Evolutionary conservation across 2,888 invertebrate genomes (phyloP).

Genomic region (Drosophila lutescens): DNA sequence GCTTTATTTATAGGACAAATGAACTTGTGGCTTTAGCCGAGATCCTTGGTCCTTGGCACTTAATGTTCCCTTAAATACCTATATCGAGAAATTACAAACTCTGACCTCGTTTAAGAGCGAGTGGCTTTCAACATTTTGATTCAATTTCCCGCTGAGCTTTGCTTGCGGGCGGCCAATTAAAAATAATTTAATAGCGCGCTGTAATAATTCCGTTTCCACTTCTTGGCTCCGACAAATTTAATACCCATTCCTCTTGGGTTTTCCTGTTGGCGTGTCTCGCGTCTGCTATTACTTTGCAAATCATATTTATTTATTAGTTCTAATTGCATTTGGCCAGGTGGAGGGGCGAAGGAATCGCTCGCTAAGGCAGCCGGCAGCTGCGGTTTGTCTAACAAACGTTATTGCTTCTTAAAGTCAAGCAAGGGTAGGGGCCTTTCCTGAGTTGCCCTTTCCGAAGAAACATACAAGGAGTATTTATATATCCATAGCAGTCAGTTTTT

Average conservation of each 20-base stretch:
- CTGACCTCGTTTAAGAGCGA: constrained; percentile 29
- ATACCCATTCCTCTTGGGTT: constrained; percentile 33
- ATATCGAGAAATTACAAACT: constrained; percentile 53
- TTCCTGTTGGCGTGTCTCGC: constrained; percentile 21
- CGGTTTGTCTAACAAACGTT: constrained; percentile 15
- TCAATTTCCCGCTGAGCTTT: constrained; percentile 60
- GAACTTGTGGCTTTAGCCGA: constrained; percentile 16
- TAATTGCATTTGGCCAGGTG: constrained; percentile 70
- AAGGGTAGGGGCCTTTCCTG: neutral
- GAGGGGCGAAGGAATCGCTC: constrained; percentile 4
- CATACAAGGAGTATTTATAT: too few species aligned
- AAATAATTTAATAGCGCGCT: constrained; percentile 64
- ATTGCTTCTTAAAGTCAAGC: constrained; percentile 18
- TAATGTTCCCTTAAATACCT: constrained; percentile 29
- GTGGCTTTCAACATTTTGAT: constrained; percentile 57
- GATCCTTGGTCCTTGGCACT: constrained; percentile 5
- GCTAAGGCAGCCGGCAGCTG: constrained; percentile 9
- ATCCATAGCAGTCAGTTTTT: neutral
- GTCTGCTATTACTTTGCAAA: constrained; percentile 55
- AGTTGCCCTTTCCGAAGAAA: neutral
- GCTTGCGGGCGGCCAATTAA: constrained; percentile 63
- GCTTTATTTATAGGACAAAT: constrained; percentile 10
- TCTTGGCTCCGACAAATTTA: constrained; percentile 53
- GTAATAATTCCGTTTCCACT: constrained; percentile 63
- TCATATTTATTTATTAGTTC: constrained; percentile 78